Base-by-base conservation (phyloP, 2,113 vertebrate genomes). In the Chunga burmeisteri region DNA sequence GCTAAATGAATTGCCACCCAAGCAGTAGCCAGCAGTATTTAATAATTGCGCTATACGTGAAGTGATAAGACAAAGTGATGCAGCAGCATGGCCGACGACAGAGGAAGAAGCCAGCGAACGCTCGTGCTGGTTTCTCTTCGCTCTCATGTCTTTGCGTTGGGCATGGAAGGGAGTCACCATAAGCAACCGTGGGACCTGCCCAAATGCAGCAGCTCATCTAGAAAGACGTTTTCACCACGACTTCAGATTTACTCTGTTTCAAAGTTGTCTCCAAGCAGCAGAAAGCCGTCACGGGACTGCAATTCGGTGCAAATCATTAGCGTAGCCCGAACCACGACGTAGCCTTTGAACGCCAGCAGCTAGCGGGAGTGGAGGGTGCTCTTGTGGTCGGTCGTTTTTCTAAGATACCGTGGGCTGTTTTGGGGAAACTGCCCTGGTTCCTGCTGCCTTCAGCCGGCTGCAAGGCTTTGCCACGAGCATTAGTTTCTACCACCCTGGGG, bases 1-100 rank as follows among this genome's bases (percentile, higher is more conserved):
- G 46, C 73, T 86, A 86, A 93, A 94, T 81, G 56, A 73, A 87
- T 88, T 94, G 86, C 40, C 81, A 81, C 70, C 58, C 52, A 77
- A 66, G 34, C 50, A 94, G 82, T 56, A 91, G 59, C 10, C 84
- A 47, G 50, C 65, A 63, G n/a, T 81, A 63, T 67, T 58, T 95
- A 68, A 75, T 72, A 77, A 83, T 47, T 81, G 34, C 72, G n/a
- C 90, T 74, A 68, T 58, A n/a, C 59, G 65, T 86, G 70, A 66
- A 90, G 92, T 40, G 58, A 78, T 79, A 42, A 72, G 85, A 87
- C 65, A 50, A 13, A 63, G 81, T 3, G 13, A 44, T 59, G 49
- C 26, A 46, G 25, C 2, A 15, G 8, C 42, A 13, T 14, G 82
- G 52, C 44, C 32, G 59, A 61, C 56, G 73, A 68, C 49, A 63